Conservation (phyloP, 1,140 invertebrate species). For the Brachionus rotundiformis region DNA sequence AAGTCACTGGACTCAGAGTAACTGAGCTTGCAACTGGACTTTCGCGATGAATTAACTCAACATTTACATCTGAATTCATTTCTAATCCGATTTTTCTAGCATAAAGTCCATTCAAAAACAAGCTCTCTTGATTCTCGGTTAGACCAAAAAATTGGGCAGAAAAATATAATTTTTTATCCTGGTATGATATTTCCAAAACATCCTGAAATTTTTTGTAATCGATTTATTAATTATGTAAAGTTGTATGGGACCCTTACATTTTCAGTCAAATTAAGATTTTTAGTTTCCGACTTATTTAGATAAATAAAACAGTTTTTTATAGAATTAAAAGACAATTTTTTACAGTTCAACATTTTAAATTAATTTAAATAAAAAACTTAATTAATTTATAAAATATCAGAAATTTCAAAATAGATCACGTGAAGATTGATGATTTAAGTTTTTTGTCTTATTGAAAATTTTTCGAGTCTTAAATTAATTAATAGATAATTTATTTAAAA, state of each 20-base stretch:
- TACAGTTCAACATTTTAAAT: background rate
- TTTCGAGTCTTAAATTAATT: too few species aligned
- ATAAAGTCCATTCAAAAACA: slow-evolving; percentile 5
- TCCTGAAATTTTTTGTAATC: background rate
- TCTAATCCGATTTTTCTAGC: background rate
- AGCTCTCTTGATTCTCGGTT: background rate
- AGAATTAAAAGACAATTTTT: slow-evolving; percentile 1
- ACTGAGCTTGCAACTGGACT: background rate
- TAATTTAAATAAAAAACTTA: background rate
- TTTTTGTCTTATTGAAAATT: too few species aligned
- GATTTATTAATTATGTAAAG: too few species aligned
- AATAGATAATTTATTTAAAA: too few species aligned
- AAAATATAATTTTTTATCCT: slow-evolving; percentile 7
- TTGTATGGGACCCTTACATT: slow-evolving; percentile 4
- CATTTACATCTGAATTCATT: background rate
- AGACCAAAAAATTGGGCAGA: background rate
- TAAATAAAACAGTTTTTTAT: slow-evolving; percentile 31
- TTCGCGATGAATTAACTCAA: background rate
- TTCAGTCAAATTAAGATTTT: background rate
- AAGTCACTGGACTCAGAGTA: background rate
- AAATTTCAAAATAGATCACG: background rate
- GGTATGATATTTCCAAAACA: background rate
- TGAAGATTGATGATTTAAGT: background rate
- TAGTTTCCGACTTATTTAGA: background rate
- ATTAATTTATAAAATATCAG: too few species aligned